Percentiles rank a stretch among this genome's conserved stretches.
Conservation (phyloP, 2,113 vertebrate species). For the Chloropsis hardwickii region DNA sequence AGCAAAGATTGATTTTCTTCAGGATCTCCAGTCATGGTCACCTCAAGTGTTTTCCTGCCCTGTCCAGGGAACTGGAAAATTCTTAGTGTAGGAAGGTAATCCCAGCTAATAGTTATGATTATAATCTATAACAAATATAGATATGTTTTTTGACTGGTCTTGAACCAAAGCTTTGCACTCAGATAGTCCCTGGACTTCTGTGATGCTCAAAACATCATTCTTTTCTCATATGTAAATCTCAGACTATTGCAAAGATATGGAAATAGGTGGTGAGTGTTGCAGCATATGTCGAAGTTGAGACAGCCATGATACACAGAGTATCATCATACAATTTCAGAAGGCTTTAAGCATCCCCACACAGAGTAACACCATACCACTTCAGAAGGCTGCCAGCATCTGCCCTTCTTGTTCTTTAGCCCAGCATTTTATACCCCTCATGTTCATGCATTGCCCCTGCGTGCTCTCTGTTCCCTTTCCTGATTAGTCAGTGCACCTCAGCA, state of each 20-base stretch:
- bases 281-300: too few species aligned
- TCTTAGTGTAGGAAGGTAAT: background rate
- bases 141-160: background rate
- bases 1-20: background rate
- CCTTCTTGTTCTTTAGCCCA: too few species aligned
- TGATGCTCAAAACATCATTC: background rate
- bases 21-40: background rate
- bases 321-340: too few species aligned
- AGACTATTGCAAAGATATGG: background rate
- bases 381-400: too few species aligned
- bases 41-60: background rate
- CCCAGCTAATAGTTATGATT: background rate
- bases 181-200: background rate
- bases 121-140: background rate
- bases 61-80: background rate
- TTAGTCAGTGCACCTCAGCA: too few species aligned
- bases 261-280: background rate
- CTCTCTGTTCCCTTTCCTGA: too few species aligned
- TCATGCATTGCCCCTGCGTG: too few species aligned
- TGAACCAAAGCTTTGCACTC: background rate
- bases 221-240: background rate
- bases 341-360: too few species aligned
- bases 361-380: too few species aligned
- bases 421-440: too few species aligned
- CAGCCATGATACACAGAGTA: too few species aligned